Evolutionary conservation across 1,140 invertebrate species (phyloP).

Genomic region (Kradibia gibbosae): DNA sequence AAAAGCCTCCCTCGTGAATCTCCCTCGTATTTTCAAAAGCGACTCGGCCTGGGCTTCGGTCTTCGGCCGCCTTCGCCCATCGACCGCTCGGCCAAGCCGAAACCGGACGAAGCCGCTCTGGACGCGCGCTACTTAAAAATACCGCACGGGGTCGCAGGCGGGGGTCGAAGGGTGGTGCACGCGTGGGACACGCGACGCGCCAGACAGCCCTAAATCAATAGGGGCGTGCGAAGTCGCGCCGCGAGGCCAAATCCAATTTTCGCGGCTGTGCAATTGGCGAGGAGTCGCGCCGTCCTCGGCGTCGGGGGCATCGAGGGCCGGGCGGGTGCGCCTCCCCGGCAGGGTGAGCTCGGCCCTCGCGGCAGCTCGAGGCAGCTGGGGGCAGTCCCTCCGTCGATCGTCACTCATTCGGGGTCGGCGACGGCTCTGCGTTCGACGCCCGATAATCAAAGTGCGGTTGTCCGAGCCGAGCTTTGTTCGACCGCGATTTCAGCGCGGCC

Average conservation of each 20-base stretch:
- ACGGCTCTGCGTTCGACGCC: constrained; percentile 6
- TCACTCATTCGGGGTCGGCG: constrained; percentile 13
- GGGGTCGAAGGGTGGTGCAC: not conserved
- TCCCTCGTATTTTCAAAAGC: not conserved
- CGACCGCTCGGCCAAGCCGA: constrained; percentile 6
- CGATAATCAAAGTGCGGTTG: constrained; percentile 50
- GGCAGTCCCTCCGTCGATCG: not conserved
- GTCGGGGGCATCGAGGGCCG: too few species aligned
- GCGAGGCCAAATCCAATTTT: constrained; percentile 45
- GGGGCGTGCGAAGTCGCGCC: constrained; percentile 34
- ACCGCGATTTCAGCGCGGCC: constrained; percentile 23
- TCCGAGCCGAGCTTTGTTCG: constrained; percentile 35
- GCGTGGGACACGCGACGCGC: constrained; percentile 23
- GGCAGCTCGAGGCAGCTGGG: not conserved
- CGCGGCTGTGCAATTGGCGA: constrained; percentile 30
- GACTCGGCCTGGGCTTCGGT: not conserved
- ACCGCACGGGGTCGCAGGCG: not conserved
- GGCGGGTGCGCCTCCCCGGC: too few species aligned
- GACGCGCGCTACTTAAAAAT: not conserved
- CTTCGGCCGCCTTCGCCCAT: constrained; percentile 22
- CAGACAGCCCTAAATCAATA: constrained; percentile 37
- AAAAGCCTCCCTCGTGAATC: not conserved
- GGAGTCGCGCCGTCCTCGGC: not conserved
- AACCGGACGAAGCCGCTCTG: constrained; percentile 21
- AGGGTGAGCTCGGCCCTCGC: too few species aligned